Base-by-base conservation (phyloP, 2,888 invertebrate genomes). In the Xanthorhoe designata region DNA sequence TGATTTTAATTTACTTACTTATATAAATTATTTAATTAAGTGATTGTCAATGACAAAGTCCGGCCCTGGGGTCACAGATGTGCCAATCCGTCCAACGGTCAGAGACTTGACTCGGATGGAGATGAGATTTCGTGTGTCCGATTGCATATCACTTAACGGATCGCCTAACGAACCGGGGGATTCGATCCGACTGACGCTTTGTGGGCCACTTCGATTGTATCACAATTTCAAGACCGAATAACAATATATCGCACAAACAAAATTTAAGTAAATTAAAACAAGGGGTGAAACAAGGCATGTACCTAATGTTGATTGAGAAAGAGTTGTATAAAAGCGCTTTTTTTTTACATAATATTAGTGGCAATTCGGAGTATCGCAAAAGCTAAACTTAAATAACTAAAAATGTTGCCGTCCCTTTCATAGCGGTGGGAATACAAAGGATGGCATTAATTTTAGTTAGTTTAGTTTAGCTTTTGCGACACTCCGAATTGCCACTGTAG, bases 1-100 rank as follows among this genome's bases (percentile, higher is more conserved):
- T 32, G 8, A 38, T 38, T 38, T 10, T 10, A 10, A 10, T 38
- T 10, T 38, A 7, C n/a, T n/a, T n/a, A n/a, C n/a, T n/a, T 38
- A 38, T 10, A 5, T 45, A 45, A 45, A 13, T 2, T 13, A 45
- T 9, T 45, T 15, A 56, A 42, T 51, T 50, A 1, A 9, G 59
- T 38, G 18, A 18, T 35, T 19, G 56, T 3, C 24, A 24, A 45
- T 51, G 38, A 58, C 59, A 19, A 7, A 56, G 15, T 68, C 57
- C 69, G 52, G 6, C 68, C 62, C 74, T 72, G 72, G 19, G 65
- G 61, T 29, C 71, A 68, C 80, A 83, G 83, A 79, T 80, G 80
- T 71, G 75, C 71, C 79, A 74, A 80, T 82, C 75, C 73, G 74
- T 76, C 70, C 72, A 62, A 50, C 75, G 73, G 74, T 72, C 77